Evolutionary conservation across 2,797 vertebrate genomes (phyloP), one percentile per base, ranked within the genome.

Genomic region (Sebastes nivosus): DNA sequence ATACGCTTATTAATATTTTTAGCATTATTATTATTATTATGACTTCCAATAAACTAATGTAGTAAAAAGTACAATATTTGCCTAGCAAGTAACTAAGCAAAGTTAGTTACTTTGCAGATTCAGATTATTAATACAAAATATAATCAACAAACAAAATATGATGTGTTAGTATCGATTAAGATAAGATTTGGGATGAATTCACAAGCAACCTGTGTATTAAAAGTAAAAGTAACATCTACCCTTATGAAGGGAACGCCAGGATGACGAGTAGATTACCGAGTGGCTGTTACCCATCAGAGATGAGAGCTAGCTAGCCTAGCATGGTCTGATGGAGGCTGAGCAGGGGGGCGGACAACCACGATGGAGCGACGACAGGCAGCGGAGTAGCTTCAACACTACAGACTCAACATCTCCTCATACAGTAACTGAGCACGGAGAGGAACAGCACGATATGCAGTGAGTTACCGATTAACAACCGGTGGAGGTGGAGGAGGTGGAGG

Each of bases 401-500:
- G 63, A 58, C 8, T 3, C 5, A 4, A 1, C 29, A 3, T 5
- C 20, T 59, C 11, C 16, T 34, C 7, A 13, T 1, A 32, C 63
- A 72, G 69, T 36, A 63, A 38, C 65, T 8, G 71, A 82, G 42
- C 67, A 60, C 83, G 30, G 75, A 52, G 65, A 30, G 6, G 34
- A n/a, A 14, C 55, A 20, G 50, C 79, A 42, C 77, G 83, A 82
- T 72, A 95, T 94, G 92, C 93, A 94, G 95, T 95, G 79, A 95
- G 94, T 95, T 95, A 76, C 2, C 1, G 8, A 13, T 4, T 20
- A 30, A 5, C 0, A 2, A 0, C 10, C 30, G 16, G 54, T 0
- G 8, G 54, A 0, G 8, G 24, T 5, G 58, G 8, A 0, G 8
- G 24, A 8, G 58, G 8, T 1, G 34, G 34, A 3, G 30, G 30